phyloP scores from a whole-genome alignment of 2,888 invertebrate genomes.

The Autographa gamma region DNA sequence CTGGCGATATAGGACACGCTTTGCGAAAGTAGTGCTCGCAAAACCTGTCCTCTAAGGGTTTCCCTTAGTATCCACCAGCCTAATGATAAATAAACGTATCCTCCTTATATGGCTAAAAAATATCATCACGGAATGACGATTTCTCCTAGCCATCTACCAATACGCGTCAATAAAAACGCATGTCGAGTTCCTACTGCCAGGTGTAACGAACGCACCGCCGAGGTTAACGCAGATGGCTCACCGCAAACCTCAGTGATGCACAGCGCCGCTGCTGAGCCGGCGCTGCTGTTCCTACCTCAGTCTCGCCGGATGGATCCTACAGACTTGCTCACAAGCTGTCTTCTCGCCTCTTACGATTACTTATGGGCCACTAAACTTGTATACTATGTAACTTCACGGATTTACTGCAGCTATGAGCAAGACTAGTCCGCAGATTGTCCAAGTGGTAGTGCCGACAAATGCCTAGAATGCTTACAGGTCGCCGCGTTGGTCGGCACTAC shows the following conservation, averaged over 20 bases:
- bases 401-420: background rate
- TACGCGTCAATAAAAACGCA: background rate
- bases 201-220: background rate
- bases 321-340: background rate
- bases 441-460: background rate
- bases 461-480: background rate
- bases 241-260: background rate
- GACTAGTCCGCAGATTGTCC: background rate
- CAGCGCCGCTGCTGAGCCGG: background rate
- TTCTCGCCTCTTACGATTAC: background rate
- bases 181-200: background rate
- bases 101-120: background rate
- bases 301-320: background rate
- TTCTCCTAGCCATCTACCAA: background rate
- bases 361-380: background rate
- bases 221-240: background rate
- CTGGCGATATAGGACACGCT: background rate
- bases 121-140: background rate
- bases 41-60: background rate
- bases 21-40: background rate
- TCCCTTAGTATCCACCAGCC: background rate
- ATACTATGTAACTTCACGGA: background rate
- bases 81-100: slow-evolving; percentile 3
- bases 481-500: background rate
- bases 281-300: background rate